phyloP scores from a whole-genome alignment of 2,888 invertebrate species.

The Chymomyza procnemis region DNA sequence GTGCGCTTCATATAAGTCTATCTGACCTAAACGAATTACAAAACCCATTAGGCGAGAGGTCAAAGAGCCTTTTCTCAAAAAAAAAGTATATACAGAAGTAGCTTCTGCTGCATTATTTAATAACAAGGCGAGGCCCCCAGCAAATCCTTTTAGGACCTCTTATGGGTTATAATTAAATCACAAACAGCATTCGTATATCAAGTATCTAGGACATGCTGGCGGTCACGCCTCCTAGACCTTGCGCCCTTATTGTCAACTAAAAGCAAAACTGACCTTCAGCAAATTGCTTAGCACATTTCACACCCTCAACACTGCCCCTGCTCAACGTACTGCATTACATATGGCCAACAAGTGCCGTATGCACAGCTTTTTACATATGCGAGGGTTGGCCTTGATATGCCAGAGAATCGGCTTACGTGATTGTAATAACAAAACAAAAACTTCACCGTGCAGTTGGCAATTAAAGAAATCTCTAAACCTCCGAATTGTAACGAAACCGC shows the following conservation, averaged over 20 bases:
- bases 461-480: too few species aligned
- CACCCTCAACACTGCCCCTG: conserved; percentile 6
- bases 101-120: conserved; percentile 51
- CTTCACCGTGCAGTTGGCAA: too few species aligned
- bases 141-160: conserved; percentile 60
- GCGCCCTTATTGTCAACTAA: not conserved
- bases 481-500: too few species aligned
- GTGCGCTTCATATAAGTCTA: not conserved
- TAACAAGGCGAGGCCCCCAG: conserved; percentile 36
- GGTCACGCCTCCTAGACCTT: conserved; percentile 22
- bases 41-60: conserved; percentile 49
- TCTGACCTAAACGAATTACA: conserved; percentile 56
- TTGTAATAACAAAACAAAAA: too few species aligned
- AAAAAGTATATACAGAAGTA: conserved; percentile 31
- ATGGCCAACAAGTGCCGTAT: conserved; percentile 24
- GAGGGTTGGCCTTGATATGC: too few species aligned
- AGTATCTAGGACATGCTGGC: not conserved
- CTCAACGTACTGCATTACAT: conserved; percentile 28
- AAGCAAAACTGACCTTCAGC: conserved; percentile 45
- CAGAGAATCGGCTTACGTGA: too few species aligned
- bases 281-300: conserved; percentile 16
- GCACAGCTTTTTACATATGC: conserved; percentile 50
- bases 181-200: conserved; percentile 9
- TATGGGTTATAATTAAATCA: conserved; percentile 62
- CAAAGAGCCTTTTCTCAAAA: conserved; percentile 16